These are phyloP conservation scores for Cyclina sinensis DNA, from an alignment of 1,140 invertebrate species.

Conservation along the genomic window DNA sequence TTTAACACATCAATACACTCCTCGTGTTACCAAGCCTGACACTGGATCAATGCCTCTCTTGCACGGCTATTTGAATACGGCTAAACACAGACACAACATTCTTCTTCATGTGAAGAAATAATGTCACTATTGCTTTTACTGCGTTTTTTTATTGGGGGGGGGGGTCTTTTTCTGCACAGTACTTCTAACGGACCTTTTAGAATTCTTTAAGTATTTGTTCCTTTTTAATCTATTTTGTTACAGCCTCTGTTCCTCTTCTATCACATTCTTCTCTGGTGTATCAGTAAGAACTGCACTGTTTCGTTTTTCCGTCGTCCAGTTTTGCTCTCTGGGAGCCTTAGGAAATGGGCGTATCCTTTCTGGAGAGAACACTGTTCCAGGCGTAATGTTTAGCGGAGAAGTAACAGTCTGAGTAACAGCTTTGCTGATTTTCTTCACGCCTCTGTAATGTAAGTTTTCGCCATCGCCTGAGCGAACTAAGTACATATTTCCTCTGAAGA, in stretches of 20 bases:
- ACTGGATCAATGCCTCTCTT: constrained; percentile 5
- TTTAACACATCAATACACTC: constrained; percentile 3
- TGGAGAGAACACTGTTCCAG: background rate
- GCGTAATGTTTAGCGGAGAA: background rate
- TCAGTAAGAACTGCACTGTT: constrained; percentile 33
- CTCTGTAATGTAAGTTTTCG: constrained; percentile 29
- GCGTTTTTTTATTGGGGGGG: no score
- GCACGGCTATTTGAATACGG: constrained; percentile 23
- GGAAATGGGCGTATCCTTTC: constrained; percentile 30
- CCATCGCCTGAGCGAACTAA: background rate
- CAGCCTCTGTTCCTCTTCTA: background rate
- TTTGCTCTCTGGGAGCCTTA: background rate
- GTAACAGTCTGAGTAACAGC: no score
- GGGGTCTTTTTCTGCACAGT: background rate
- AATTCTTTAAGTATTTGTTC: background rate
- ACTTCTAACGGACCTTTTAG: background rate
- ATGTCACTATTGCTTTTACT: background rate
- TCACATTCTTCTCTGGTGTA: constrained; percentile 36
- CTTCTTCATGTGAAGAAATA: background rate
- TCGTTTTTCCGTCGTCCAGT: background rate
- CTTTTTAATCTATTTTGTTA: background rate
- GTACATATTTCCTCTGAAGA: constrained; percentile 30
- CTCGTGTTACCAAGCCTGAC: constrained; percentile 6
- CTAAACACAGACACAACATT: constrained; percentile 21
- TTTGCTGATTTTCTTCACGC: constrained; percentile 11